Conservation (phyloP, 2,888 invertebrate genomes). For the Chrysopilus asiliformis region DNA sequence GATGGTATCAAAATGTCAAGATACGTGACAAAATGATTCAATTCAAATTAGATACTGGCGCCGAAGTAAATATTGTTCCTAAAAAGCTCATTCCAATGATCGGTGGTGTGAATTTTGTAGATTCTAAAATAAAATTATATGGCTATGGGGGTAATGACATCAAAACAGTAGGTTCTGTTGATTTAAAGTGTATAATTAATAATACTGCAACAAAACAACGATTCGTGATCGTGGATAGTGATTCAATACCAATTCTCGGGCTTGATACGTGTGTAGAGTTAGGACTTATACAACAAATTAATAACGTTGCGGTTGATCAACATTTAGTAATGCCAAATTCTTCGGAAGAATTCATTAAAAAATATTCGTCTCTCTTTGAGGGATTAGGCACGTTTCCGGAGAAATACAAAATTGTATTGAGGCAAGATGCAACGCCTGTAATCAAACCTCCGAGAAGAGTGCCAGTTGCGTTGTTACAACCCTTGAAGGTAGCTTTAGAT, state of each 20-base stretch:
- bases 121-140: constrained; percentile 2
- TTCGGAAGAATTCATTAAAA: too few species aligned
- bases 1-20: constrained; percentile 1
- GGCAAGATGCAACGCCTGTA: too few species aligned
- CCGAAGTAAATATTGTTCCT: constrained; percentile 3
- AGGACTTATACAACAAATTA: constrained; percentile 10
- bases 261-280: constrained; percentile 10
- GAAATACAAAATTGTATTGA: too few species aligned
- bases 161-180: background rate
- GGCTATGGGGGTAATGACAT: constrained; percentile 1
- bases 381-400: too few species aligned
- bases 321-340: constrained; percentile 11
- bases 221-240: constrained; percentile 13
- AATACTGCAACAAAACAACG: constrained; percentile 10
- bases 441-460: too few species aligned
- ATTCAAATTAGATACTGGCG: constrained; percentile 6
- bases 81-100: background rate
- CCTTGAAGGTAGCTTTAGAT: too few species aligned
- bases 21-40: background rate
- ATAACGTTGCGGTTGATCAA: constrained; percentile 6
- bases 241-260: constrained; percentile 9
- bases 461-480: too few species aligned
- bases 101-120: background rate
- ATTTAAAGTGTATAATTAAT: constrained; percentile 1
- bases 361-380: constrained; percentile 2